Conservation (phyloP, 92 coral and sea anemone genomes). For the Phenganax stokvisi region DNA sequence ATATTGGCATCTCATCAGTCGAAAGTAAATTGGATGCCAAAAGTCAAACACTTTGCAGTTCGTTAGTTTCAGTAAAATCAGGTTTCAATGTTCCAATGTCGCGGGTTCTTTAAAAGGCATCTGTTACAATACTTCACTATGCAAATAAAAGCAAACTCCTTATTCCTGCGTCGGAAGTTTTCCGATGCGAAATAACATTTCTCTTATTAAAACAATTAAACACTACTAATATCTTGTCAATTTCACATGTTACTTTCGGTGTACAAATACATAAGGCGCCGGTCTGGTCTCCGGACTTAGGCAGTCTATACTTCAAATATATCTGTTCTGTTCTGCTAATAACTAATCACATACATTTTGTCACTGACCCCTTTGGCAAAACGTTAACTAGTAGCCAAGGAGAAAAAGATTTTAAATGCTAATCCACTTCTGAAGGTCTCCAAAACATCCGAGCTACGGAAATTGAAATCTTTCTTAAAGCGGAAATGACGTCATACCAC, state of each 20-base stretch:
- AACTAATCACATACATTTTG: background rate
- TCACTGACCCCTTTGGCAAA: background rate
- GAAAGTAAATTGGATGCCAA: too few relatives aligned
- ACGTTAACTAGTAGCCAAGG: background rate
- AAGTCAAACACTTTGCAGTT: too few relatives aligned
- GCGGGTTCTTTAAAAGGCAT: background rate
- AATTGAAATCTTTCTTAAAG: conserved; percentile 13
- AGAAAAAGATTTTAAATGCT: background rate
- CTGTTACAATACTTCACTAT: conserved; percentile 2
- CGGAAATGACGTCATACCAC: conserved; percentile 42
- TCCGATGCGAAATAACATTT: background rate
- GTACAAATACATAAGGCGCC: background rate
- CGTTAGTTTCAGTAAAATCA: too few relatives aligned
- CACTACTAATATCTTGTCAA: background rate
- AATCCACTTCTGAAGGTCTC: conserved; percentile 24
- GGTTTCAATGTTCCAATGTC: too few relatives aligned
- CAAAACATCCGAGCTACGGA: conserved; percentile 27
- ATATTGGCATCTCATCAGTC: too few relatives aligned
- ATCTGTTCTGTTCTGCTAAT: background rate
- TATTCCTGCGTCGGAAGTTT: background rate
- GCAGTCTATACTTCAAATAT: background rate
- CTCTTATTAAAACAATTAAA: conserved; percentile 16
- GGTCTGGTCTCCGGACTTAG: background rate
- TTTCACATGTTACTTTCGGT: background rate
- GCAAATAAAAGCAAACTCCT: conserved; percentile 4